Conservation (phyloP, 2,113 vertebrate genomes). For the Gallinago jamesoni region DNA sequence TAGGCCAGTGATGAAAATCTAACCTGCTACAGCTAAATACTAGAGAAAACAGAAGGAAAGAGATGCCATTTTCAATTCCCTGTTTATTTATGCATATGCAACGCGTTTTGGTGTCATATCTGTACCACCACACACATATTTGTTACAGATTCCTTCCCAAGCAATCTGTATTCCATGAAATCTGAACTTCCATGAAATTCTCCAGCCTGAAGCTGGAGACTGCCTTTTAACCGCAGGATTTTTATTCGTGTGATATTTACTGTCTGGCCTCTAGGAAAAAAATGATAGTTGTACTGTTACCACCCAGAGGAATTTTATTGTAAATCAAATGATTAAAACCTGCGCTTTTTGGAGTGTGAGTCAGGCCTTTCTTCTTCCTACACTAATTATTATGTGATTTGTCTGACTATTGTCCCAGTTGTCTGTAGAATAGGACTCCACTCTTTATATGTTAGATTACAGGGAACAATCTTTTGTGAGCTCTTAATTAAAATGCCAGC, state of each 20-base stretch:
- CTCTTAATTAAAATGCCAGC: neutral
- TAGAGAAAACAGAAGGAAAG: neutral
- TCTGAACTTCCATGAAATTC: neutral
- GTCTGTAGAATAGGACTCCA: neutral
- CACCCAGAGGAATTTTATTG: neutral
- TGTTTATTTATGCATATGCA: neutral
- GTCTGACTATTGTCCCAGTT: neutral
- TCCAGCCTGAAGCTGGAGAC: neutral
- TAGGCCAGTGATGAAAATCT: neutral
- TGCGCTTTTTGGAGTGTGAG: neutral
- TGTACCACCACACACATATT: neutral
- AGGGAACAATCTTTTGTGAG: neutral
- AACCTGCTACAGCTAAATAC: neutral
- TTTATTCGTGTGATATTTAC: neutral
- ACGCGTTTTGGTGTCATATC: fast-evolving
- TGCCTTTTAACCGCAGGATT: neutral
- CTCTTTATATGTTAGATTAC: neutral
- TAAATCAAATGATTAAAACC: neutral
- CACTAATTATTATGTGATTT: neutral
- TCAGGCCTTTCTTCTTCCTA: neutral
- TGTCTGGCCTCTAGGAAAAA: neutral
- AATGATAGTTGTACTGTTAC: neutral
- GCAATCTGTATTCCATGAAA: neutral
- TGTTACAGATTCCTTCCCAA: neutral
- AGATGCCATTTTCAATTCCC: fast-evolving